phyloP scores from a whole-genome alignment of 2,888 invertebrate genomes.

The Romanomermis culicivorax region DNA sequence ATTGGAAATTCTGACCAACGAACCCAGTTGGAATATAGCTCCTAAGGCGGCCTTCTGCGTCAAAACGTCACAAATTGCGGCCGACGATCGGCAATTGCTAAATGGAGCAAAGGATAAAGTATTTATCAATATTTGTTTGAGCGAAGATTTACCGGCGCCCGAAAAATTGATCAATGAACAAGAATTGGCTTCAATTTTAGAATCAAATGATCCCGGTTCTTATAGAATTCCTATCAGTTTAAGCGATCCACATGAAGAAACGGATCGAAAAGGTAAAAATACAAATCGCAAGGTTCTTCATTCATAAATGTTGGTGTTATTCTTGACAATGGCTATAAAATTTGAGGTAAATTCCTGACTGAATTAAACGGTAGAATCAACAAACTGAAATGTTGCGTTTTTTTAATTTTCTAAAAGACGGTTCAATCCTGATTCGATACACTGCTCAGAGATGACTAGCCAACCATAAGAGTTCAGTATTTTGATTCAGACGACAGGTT shows the following conservation, averaged over 20 bases:
- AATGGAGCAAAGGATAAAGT: conserved; percentile 44
- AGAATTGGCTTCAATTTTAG: conserved; percentile 44
- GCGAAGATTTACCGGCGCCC: conserved; percentile 44
- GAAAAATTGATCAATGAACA: conserved; percentile 19
- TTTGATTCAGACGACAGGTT: background rate
- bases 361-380: too few species aligned
- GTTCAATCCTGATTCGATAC: too few species aligned
- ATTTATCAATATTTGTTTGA: conserved; percentile 65
- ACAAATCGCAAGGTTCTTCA: too few species aligned
- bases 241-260: conserved; percentile 52
- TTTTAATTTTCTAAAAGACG: too few species aligned
- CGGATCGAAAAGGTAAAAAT: too few species aligned
- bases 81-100: conserved; percentile 11
- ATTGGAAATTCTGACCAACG: background rate
- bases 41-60: conserved; percentile 47
- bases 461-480: too few species aligned
- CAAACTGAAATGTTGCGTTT: too few species aligned
- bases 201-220: conserved; percentile 45
- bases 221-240: conserved; percentile 74
- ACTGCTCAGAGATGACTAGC: too few species aligned
- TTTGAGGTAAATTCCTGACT: too few species aligned
- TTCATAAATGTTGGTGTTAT: too few species aligned
- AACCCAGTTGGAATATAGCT: background rate
- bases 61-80: conserved; percentile 36
- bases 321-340: too few species aligned